phyloP scores from a whole-genome alignment of 2,888 invertebrate species.

The Scelioninae gen. 1 region DNA sequence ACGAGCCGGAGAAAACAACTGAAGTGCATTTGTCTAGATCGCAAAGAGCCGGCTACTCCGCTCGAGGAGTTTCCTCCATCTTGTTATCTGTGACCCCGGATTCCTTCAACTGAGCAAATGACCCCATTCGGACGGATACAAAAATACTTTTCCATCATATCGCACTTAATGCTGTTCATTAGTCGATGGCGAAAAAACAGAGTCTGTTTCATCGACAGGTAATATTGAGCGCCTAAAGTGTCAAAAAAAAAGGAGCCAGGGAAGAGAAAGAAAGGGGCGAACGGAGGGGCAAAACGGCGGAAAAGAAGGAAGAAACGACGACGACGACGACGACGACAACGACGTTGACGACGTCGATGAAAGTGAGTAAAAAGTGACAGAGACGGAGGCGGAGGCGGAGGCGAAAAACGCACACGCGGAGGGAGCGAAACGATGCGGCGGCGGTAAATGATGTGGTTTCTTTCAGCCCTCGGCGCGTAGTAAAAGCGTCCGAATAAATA shows the following conservation, averaged over 20 bases:
- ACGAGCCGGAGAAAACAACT: conserved; percentile 80
- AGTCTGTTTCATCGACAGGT: conserved; percentile 75
- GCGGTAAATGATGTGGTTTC: conserved; percentile 83
- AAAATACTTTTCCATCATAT: conserved; percentile 37
- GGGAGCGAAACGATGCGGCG: conserved; percentile 73
- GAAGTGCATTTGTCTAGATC: conserved; percentile 82
- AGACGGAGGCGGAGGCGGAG: conserved; percentile 50
- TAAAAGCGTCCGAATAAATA: conserved; percentile 81
- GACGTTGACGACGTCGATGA: conserved; percentile 66
- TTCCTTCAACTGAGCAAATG: conserved; percentile 75
- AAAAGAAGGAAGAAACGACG: conserved; percentile 6
- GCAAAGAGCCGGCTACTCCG: conserved; percentile 80
- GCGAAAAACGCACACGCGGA: conserved; percentile 48
- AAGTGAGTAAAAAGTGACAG: conserved; percentile 60
- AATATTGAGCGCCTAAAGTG: conserved; percentile 78
- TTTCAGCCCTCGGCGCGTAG: conserved; percentile 78
- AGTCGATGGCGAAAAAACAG: conserved; percentile 4
- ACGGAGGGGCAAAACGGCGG: conserved; percentile 29
- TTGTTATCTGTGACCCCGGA: conserved; percentile 76
- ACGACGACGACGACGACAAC: conserved; percentile 52
- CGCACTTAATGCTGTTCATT: conserved; percentile 31
- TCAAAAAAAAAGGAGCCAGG: conserved; percentile 17
- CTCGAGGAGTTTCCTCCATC: conserved; percentile 81
- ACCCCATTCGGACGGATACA: conserved; percentile 63
- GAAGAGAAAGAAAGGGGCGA: conserved; percentile 56